phyloP scores from a whole-genome alignment of 2,888 invertebrate genomes.

The Allolobophora icterica region DNA sequence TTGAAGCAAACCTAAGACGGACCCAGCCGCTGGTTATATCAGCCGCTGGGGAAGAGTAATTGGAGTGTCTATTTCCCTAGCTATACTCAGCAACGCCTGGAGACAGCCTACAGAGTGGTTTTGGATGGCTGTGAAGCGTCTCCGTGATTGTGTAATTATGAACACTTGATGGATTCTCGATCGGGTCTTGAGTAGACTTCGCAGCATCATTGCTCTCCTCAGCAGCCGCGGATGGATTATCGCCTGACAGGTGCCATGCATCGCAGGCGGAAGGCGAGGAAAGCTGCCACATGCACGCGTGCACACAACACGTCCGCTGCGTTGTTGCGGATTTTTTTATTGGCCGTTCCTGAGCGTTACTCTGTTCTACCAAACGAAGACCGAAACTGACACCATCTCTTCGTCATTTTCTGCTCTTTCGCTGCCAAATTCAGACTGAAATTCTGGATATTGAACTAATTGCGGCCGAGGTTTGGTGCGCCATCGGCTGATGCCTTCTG shows the following conservation, averaged over 20 bases:
- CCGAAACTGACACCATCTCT: neutral
- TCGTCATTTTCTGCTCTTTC: neutral
- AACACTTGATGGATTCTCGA: conserved; percentile 11
- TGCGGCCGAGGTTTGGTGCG: too few relatives aligned
- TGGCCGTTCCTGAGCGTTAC: neutral
- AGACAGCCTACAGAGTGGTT: neutral
- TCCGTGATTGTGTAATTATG: neutral
- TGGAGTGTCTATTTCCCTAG: neutral
- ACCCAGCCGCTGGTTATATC: neutral
- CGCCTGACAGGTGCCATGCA: conserved; percentile 2
- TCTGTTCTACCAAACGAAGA: neutral
- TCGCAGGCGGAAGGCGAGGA: neutral
- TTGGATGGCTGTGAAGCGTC: neutral
- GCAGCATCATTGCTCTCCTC: neutral
- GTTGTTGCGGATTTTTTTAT: neutral
- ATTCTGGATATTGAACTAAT: too few relatives aligned
- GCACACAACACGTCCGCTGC: neutral
- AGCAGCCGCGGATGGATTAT: neutral
- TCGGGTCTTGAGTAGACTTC: neutral
- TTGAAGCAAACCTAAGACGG: neutral
- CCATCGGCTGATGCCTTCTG: too few relatives aligned
- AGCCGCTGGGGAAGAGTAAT: neutral
- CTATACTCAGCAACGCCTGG: neutral
- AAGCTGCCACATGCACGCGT: neutral
- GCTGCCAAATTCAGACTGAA: neutral